Evolutionary conservation across 2,797 vertebrate genomes (phyloP), one percentile per base, ranked within the genome.

Genomic region (Taenioides sp.): DNA sequence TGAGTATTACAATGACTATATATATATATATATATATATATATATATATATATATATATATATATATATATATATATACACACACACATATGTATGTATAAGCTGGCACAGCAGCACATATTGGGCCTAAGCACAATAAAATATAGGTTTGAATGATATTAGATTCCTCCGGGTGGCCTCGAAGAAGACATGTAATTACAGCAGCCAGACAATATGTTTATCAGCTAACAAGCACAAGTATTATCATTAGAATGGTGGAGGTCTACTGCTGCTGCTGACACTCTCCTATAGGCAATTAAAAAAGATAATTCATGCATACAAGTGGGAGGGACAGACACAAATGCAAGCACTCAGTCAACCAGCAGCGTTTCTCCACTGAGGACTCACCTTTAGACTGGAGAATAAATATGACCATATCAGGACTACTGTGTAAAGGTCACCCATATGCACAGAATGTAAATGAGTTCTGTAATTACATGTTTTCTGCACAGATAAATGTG

Each of bases 331-430:
- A 28, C 6, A 59, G 25, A 7, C 10, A 25, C 22, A 59, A 25
- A 5, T 43, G 7, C n/a, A 9, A n/a, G 20, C 50, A 54, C 50
- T n/a, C 50, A 55, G 11, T 9, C n/a, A 55, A 10, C 52, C 54
- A 55, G n/a, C 52, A 14, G n/a, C 54, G 1, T 22, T 22, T 55
- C n/a, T 23, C n/a, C n/a, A 23, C 20, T 9, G 52, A 55, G 20
- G n/a, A 22, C 52, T 55, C 52, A 55, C n/a, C 52, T 55, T 55
- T 55, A 55, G 52, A 55, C 52, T 55, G n/a, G n/a, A 55, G 52
- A 22, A 55, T 22, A 22, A 55, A 55, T 55, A 22, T 55, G n/a
- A 55, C 3, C 52, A 22, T 22, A 7, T 23, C 23, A 25, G 25
- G n/a, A 11, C 55, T 23, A 4, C 55, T 1, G 55, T 57, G 55